A percentile compares a stretch with the other conserved stretches of the same genome.
Evolutionary conservation across 2,113 vertebrate genomes (phyloP).

Genomic region (Alexandromys fortis): DNA sequence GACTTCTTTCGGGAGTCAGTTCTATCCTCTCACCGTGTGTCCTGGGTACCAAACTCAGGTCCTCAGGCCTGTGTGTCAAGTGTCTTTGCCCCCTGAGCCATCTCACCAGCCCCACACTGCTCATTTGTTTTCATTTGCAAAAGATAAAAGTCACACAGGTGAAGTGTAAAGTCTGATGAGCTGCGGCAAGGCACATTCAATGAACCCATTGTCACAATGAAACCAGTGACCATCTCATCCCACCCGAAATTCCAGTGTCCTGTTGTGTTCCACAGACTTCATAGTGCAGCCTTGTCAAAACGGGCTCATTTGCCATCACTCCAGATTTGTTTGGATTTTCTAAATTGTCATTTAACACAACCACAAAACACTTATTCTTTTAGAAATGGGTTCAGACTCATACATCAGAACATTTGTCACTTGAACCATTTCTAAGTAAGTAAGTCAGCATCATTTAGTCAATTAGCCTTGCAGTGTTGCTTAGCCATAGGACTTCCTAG

Average conservation of each 20-base stretch:
- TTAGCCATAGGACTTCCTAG: neutral
- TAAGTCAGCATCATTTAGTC: neutral
- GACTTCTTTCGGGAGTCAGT: neutral
- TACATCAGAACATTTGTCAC: neutral
- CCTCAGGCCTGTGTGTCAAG: neutral
- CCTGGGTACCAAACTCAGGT: neutral
- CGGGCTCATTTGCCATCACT: neutral
- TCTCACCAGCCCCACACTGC: neutral
- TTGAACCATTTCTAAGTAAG: neutral
- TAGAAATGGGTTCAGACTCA: neutral
- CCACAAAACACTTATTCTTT: neutral
- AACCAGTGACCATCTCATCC: neutral
- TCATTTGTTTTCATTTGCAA: neutral
- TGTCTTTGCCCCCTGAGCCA: neutral
- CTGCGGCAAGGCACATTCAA: neutral
- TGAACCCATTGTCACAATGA: neutral
- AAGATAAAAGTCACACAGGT: neutral
- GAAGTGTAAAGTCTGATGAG: neutral
- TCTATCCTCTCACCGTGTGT: neutral
- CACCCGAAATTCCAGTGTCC: too few species aligned
- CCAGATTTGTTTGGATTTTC: neutral
- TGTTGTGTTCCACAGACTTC: neutral
- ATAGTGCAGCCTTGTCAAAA: neutral
- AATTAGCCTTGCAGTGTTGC: neutral
- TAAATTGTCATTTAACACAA: neutral